Base-by-base conservation (phyloP, 1,140 invertebrate species). In the Musca domestica region DNA sequence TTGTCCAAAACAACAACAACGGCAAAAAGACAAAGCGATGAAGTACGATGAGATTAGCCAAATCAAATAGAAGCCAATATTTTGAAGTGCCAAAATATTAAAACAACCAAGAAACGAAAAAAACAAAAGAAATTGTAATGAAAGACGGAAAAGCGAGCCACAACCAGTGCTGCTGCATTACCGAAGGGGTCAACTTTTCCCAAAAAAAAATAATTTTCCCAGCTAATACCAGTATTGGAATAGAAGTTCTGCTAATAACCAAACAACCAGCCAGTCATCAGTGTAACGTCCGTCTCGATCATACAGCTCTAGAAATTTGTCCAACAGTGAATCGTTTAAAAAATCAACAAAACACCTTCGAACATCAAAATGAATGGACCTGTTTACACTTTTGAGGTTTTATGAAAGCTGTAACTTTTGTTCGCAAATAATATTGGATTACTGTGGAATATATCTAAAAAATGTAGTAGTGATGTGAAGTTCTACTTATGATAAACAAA, bases 21-120 rank as follows among this genome's bases (percentile, higher is more conserved):
- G n/a, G n/a, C n/a, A n/a, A n/a, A n/a, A n/a, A n/a, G n/a, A n/a
- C n/a, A n/a, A 41, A 41, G 41, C 27, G 56, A 61, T 61, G 27
- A 61, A 61, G 56, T 61, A 61, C 34, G 20, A 51, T 6, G 56
- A 61, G 56, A 77, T 77, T 77, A 76, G 76, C 76, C 76, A 77
- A 77, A 70, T 77, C 76, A 77, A 77, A 77, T 72, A 75, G 66
- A 72, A 71, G 69, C 70, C 76, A 77, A 77, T 76, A 77, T 77
- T 73, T 48, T 71, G 67, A 27, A 48, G 61, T 64, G 63, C 63
- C 41, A 64, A 48, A 64, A 41, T 41, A 41, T 48, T n/a, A 64
- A 64, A 64, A 64, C 27, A 64, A 52, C 17, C 17, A 52, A 52
- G 63, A 41, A 41, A n/a, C n/a, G n/a, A n/a, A n/a, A n/a, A n/a